Conservation (phyloP, 2,113 vertebrate species). For the Mixornis gularis region DNA sequence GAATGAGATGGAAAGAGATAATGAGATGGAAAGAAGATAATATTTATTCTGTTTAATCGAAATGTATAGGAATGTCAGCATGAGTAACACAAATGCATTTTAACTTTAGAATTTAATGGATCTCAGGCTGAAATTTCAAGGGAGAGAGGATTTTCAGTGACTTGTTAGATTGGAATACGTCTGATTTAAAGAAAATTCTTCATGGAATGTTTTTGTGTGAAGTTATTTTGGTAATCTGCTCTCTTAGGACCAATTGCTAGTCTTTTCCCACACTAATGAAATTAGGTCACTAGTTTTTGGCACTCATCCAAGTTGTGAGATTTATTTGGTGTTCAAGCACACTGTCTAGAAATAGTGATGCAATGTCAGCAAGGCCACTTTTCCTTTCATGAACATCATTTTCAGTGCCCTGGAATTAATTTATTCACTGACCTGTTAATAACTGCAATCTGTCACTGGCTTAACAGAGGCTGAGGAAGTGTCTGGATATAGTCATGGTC, state of each 20-base stretch:
- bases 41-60: background rate
- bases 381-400: constrained; percentile 65
- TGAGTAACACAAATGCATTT: background rate
- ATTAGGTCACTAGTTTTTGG: constrained; percentile 72
- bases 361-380: constrained; percentile 65
- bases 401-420: constrained; percentile 67
- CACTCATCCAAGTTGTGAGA: constrained; percentile 41
- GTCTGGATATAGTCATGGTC: constrained; percentile 50
- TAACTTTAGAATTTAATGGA: background rate
- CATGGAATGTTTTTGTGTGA: background rate
- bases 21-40: constrained; percentile 25
- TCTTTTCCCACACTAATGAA: constrained; percentile 63
- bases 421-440: constrained; percentile 66
- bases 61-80: background rate
- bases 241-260: constrained; percentile 46
- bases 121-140: background rate
- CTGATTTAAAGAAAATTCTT: constrained; percentile 3
- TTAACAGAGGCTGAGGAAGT: constrained; percentile 43
- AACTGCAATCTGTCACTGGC: constrained; percentile 46
- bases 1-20: constrained; percentile 36
- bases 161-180: background rate
- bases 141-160: background rate
- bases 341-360: constrained; percentile 69
- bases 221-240: constrained; percentile 48
- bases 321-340: constrained; percentile 59